Percentiles rank a stretch among this genome's conserved stretches.
Evolutionary conservation across 2,797 vertebrate genomes (phyloP).

Genomic region (Helarctos malayanus): DNA sequence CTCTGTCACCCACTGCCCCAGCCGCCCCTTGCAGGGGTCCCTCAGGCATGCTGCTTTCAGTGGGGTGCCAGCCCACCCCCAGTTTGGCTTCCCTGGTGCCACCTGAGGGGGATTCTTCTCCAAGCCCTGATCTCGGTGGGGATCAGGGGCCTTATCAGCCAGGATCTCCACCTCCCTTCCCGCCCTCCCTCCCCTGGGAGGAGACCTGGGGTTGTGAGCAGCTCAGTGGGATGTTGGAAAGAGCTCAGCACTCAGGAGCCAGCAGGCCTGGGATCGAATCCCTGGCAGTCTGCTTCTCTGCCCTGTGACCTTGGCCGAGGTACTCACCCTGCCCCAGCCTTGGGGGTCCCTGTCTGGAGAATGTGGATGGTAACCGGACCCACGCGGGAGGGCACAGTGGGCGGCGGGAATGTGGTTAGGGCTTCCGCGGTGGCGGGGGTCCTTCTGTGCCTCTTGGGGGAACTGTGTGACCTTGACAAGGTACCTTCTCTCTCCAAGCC

Average conservation of each 20-base stretch:
- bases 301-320: slow-evolving; percentile 32
- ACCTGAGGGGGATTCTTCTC: slow-evolving; percentile 15
- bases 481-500: background rate
- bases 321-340: background rate
- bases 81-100: background rate
- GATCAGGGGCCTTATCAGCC: background rate
- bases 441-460: background rate
- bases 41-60: background rate
- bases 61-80: background rate
- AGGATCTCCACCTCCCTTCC: background rate
- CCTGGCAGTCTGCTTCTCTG: background rate
- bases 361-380: rapidly evolving
- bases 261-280: background rate
- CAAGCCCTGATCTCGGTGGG: background rate
- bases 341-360: background rate
- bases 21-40: background rate
- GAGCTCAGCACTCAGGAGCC: background rate
- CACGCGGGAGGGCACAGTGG: rapidly evolving
- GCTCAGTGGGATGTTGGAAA: background rate
- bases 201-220: background rate
- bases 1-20: slow-evolving; percentile 43
- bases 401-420: rapidly evolving
- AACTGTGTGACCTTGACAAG: slow-evolving; percentile 15
- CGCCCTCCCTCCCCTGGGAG: background rate
- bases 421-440: rapidly evolving